Evolutionary conservation across 2,888 invertebrate species (phyloP).

Genomic region (Amiota minor): DNA sequence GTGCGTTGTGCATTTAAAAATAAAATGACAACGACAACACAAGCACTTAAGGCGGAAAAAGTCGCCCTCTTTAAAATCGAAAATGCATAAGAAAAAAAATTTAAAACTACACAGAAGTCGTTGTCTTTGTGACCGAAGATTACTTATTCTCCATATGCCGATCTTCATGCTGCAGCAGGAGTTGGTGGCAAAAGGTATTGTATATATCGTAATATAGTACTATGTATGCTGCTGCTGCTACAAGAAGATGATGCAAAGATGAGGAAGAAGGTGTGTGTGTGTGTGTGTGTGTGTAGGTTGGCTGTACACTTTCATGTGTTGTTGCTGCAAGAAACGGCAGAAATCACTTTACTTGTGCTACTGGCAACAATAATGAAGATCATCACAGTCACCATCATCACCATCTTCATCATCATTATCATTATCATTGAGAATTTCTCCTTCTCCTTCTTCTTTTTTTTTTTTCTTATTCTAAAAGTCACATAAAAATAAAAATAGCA

Average conservation of each 20-base stretch:
- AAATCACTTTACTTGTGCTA: conserved; percentile 26
- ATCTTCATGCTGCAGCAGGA: no score
- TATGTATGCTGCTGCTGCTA: no score
- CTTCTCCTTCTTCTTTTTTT: neutral
- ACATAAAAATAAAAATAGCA: conserved; percentile 35
- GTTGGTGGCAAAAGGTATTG: no score
- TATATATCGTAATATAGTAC: no score
- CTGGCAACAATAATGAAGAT: neutral
- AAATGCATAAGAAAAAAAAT: neutral
- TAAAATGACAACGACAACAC: neutral
- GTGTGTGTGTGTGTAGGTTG: no score
- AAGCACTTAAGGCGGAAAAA: conserved; percentile 6
- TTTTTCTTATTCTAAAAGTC: conserved; percentile 19
- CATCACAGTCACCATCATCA: conserved; percentile 10
- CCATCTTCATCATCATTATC: conserved; percentile 6
- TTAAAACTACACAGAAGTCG: conserved; percentile 9
- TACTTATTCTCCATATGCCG: no score
- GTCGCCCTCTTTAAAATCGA: neutral
- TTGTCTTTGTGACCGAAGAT: neutral
- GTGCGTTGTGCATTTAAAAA: conserved; percentile 4
- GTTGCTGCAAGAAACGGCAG: conserved; percentile 1
- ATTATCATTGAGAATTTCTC: neutral
- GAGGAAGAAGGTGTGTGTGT: no score
- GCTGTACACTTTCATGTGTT: no score
- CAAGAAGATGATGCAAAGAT: no score